Percentiles rank a stretch among this genome's conserved stretches.
Evolutionary conservation across 2,113 vertebrate species (phyloP).

Genomic region (Callipepla californica): DNA sequence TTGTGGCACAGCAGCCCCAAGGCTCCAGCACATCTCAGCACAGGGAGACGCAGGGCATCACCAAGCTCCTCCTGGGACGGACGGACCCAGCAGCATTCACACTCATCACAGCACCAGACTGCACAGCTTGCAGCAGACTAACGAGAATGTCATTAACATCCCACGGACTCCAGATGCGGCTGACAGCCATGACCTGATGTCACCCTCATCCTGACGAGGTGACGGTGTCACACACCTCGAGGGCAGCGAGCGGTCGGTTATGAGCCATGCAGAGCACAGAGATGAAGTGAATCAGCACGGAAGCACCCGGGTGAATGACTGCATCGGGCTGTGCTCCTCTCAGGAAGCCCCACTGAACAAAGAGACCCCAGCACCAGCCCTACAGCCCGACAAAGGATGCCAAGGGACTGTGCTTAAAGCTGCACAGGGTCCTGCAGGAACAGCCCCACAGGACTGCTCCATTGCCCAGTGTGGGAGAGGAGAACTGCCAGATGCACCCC

Average conservation of each 20-base stretch:
- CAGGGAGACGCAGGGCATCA: not conserved
- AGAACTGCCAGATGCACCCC: not conserved
- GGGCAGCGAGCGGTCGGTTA: too few relatives aligned
- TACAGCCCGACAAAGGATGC: fast-evolving
- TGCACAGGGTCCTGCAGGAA: fast-evolving
- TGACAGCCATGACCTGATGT: not conserved
- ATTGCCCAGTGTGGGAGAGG: not conserved
- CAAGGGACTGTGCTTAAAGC: fast-evolving
- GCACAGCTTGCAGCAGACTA: constrained; percentile 30
- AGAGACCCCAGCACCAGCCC: fast-evolving
- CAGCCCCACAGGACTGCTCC: not conserved
- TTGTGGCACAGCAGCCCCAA: not conserved
- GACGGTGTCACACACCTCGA: not conserved
- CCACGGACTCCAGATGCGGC: fast-evolving
- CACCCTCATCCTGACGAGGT: not conserved
- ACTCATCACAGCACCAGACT: not conserved
- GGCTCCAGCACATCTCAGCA: not conserved
- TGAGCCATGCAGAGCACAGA: not conserved
- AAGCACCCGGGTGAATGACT: not conserved
- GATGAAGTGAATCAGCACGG: not conserved
- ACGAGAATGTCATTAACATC: not conserved
- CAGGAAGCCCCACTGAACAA: not conserved
- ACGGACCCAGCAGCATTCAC: not conserved
- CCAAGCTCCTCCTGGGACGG: fast-evolving
- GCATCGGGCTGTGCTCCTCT: not conserved